Base-by-base conservation (phyloP, 2,113 vertebrate genomes). In the Cinclus mexicanus region DNA sequence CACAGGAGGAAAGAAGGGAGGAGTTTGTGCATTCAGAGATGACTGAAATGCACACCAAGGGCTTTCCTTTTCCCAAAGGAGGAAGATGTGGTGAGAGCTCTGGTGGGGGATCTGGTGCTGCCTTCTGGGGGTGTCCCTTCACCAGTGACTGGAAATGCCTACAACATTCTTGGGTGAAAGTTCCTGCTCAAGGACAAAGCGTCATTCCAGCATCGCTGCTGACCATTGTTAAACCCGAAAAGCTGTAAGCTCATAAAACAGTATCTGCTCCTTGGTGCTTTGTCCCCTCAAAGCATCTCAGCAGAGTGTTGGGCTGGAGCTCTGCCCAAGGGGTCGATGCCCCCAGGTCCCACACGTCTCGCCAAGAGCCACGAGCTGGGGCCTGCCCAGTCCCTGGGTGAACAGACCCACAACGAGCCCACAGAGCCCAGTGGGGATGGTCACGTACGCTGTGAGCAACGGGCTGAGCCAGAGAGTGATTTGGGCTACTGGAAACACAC, bases 281-380 rank as follows among this genome's bases (percentile, higher is more conserved):
- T 76, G 41, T 46, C 20, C 42, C 24, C n/a, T 37, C 59, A 10
- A 37, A 61, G 68, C 59, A 24, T 33, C 64, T 80, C 72, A 46
- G 41, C 33, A 60, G 61, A 39, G 37, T 22, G 19, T 44, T 57
- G 69, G 56, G 50, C 46, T 56, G 50, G 65, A 64, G 63, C 37
- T 86, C 26, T 82, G 29, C 71, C 33, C 9, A 1, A 0, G 0
- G 35, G 41, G 24, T 57, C 0, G 0, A 71, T 63, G 42, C 6
- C n/a, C 55, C 4, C 0, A 0, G 13, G n/a, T 57, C 53, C 47
- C 2, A 47, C 1, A 1, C 9, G 4, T 70, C 67, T 78, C 1
- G 1, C 72, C 0, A 0, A 41, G 39, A 68, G 44, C 26, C 6
- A 3, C 0, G 2, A 41, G 50, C 4, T 5, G 2, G 21, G 24